Evolutionary conservation across 2,113 vertebrate genomes (phyloP), one percentile per base, ranked within the genome.

Genomic region (Melanerpes aurifrons): DNA sequence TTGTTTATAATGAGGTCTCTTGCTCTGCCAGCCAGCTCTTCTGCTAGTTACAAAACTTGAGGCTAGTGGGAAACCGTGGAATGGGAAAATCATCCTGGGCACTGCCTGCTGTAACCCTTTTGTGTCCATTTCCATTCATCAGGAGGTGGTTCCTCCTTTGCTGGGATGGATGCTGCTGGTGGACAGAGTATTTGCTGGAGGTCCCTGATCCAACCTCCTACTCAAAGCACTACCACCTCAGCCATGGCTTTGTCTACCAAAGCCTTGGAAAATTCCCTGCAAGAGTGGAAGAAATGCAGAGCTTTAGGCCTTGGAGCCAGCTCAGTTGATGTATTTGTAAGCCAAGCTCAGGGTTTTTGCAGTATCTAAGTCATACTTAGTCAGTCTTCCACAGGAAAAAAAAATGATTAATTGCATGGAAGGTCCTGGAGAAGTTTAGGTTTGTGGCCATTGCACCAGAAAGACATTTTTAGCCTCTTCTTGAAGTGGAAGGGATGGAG

Each of bases 1-100:
- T 95, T 94, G 81, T 77, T 93, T 95, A 85, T 94, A 94, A 95
- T 94, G 94, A 87, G 72, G 69, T 92, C 72, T 93, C 82, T 89
- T 78, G 89, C 85, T 74, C 80, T 37, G 48, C 82, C 64, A 94
- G 26, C 35, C 76, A 94, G 43, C 61, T 91, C 64, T 82, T 93
- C 24, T 4, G 57, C 58, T 91, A 87, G 89, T 96, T 94, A 75
- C 80, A 92, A 90, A 95, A 89, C 57, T 92, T 80, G 12, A 74
- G 50, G 26, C 74, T 45, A 87, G 50, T 11, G 66, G 32, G 13
- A 74, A 87, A 93, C 57, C 4, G 40, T 54, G 28, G 28, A 68
- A 62, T 48, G 48, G 40, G 70, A 45, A 84, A 50, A 86, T 61
- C 48, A 86, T 58, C 48, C 72, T 37, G 48, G 19, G 40, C 57